These are phyloP conservation scores for Carettochelys insculpta DNA, from an alignment of 2,113 vertebrate genomes.

Conservation along the genomic window DNA sequence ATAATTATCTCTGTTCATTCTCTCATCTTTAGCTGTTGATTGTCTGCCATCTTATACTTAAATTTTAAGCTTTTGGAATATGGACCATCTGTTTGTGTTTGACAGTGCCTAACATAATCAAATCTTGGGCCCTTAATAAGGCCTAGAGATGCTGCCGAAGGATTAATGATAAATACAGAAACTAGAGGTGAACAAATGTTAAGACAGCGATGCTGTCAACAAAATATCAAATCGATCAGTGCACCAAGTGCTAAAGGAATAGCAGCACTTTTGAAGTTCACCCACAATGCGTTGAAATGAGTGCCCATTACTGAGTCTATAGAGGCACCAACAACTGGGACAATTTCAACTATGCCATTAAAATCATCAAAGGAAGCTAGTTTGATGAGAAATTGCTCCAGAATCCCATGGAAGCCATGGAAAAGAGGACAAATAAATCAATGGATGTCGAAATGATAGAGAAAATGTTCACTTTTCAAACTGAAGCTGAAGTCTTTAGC, in stretches of 20 bases:
- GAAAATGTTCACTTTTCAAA: no score
- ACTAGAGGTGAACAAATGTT: no score
- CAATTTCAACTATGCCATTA: neutral
- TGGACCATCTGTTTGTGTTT: no score
- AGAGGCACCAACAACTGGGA: neutral
- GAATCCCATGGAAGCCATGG: neutral
- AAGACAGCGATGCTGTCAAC: neutral
- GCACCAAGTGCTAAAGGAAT: neutral
- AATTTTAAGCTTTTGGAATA: no score
- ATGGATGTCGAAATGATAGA: neutral
- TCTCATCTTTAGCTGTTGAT: no score
- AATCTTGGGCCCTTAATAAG: neutral
- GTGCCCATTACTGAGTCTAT: neutral
- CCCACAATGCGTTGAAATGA: neutral
- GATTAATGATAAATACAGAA: neutral
- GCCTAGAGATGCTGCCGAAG: neutral
- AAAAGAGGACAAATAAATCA: neutral
- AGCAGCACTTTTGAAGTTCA: neutral
- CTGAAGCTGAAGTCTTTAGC: neutral
- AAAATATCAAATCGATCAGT: neutral
- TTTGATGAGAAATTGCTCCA: neutral
- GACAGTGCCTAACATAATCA: neutral
- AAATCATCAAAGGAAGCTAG: neutral
- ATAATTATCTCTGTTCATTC: no score
- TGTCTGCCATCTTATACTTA: no score